A percentile compares a stretch with the other conserved stretches of the same genome.
Evolutionary conservation across 2,113 vertebrate genomes (phyloP).

Genomic region (Phodopus roborovskii): DNA sequence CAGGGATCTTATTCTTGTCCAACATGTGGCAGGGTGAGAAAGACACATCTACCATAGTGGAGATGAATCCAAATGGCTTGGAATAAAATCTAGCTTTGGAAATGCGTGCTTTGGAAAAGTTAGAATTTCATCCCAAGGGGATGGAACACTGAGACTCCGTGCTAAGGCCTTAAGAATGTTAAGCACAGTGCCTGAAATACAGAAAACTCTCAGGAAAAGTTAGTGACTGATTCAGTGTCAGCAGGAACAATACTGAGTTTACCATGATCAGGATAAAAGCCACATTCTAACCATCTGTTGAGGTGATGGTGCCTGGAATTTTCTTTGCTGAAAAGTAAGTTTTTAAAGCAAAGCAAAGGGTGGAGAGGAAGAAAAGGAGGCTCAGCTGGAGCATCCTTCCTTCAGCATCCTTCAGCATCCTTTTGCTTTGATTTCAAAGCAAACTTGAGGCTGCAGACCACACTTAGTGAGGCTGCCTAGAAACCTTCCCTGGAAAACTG

Average conservation of each 20-base stretch:
- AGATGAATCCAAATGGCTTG: neutral
- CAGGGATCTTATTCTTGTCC: no score
- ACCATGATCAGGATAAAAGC: neutral
- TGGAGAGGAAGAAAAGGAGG: neutral
- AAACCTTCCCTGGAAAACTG: neutral
- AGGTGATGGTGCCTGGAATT: neutral
- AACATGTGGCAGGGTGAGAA: neutral
- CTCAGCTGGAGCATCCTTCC: neutral
- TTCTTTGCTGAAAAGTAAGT: neutral
- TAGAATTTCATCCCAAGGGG: neutral
- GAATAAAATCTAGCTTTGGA: neutral
- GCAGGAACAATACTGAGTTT: rapidly evolving
- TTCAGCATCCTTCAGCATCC: rapidly evolving
- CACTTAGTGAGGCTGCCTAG: neutral
- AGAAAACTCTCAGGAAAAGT: neutral
- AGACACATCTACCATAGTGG: neutral
- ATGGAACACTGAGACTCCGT: neutral
- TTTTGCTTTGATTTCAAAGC: neutral
- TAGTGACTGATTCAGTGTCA: neutral
- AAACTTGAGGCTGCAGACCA: neutral
- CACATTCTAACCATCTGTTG: neutral
- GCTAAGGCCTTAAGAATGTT: neutral
- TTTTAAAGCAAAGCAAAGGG: neutral
- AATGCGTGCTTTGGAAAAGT: neutral
- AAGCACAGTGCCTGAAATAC: neutral